A percentile compares a stretch with the other conserved stretches of the same genome.
These are phyloP conservation scores for Pogonocichla stellata DNA, from an alignment of 2,113 vertebrate genomes.

Conservation along the genomic window DNA sequence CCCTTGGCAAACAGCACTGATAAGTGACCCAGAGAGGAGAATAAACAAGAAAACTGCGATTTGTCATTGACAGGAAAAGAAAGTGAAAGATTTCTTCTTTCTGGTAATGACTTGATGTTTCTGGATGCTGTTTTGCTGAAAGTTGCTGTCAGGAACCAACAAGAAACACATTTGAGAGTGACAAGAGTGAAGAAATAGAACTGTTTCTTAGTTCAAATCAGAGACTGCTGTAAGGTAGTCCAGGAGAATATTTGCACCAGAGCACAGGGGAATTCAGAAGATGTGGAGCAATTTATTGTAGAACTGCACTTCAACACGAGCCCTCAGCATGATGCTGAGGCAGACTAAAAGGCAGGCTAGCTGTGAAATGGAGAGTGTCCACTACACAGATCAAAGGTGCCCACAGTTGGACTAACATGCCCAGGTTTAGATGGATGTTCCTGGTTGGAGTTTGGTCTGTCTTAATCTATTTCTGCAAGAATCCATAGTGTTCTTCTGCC, in stretches of 20 bases:
- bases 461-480: neutral
- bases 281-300: neutral
- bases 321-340: neutral
- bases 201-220: neutral
- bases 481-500: neutral
- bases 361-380: neutral
- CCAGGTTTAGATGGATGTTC: neutral
- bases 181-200: neutral
- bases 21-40: neutral
- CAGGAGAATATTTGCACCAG: neutral
- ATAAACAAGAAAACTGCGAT: neutral
- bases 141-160: neutral
- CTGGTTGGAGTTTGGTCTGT: neutral
- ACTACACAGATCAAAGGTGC: neutral
- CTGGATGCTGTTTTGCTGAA: neutral
- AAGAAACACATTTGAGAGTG: neutral
- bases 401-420: neutral
- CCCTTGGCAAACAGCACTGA: neutral
- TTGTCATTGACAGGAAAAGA: neutral
- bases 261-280: neutral
- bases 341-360: neutral
- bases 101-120: conserved; percentile 6
- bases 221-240: neutral
- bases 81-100: conserved; percentile 7
- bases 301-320: neutral